Percentiles rank a stretch among this genome's conserved stretches.
Evolutionary conservation across 1,140 invertebrate genomes (phyloP).

Genomic region (Paralvinella palmiformis): DNA sequence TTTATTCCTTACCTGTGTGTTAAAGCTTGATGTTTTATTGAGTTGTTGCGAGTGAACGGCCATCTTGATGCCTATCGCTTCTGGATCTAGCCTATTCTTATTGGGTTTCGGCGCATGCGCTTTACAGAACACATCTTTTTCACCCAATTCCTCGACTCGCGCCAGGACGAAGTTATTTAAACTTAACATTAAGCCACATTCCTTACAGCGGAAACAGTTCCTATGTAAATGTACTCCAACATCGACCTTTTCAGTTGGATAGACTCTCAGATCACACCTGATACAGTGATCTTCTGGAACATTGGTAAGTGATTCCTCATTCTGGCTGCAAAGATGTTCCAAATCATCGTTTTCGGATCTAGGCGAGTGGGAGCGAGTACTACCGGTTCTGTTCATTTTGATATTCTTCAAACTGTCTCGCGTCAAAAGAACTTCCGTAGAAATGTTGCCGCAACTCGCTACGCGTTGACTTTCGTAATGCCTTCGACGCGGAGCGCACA

Average conservation of each 20-base stretch:
- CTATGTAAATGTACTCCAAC: slow-evolving; percentile 4
- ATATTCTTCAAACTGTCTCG: no score
- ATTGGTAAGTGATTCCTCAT: no score
- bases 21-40: not conserved
- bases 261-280: slow-evolving; percentile 27
- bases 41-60: not conserved
- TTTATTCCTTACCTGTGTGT: not conserved
- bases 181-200: slow-evolving; percentile 6
- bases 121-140: slow-evolving; percentile 10
- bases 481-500: no score
- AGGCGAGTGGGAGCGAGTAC: no score
- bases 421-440: no score
- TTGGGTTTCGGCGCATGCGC: slow-evolving; percentile 5
- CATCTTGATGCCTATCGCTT: slow-evolving; percentile 1
- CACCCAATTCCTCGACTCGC: not conserved
- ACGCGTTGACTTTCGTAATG: no score
- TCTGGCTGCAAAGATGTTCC: no score
- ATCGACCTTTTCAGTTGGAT: slow-evolving; percentile 4
- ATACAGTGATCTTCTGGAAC: slow-evolving; percentile 37
- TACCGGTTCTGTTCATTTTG: no score
- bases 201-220: slow-evolving; percentile 7
- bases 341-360: no score
- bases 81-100: not conserved
- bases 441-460: no score
- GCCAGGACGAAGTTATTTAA: slow-evolving; percentile 13